Conservation (phyloP, 2,797 vertebrate species). For the Carapus acus region DNA sequence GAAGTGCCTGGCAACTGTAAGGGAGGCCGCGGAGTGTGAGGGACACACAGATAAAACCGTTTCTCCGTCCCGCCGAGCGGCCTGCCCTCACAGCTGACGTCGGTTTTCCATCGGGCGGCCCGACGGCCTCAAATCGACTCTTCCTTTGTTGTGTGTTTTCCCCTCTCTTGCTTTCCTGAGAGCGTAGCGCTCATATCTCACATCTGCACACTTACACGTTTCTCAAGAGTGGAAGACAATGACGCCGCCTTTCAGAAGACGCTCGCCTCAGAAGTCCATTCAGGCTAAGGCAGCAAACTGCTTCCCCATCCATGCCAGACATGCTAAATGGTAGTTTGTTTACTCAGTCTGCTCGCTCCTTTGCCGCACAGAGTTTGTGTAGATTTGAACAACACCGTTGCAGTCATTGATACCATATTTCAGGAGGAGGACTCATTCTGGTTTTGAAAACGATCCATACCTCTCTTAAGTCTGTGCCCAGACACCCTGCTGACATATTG, state of each 20-base stretch:
- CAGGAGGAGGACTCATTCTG: no score
- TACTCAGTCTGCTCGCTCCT: no score
- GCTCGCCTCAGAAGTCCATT: no score
- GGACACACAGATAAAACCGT: conserved; percentile 52
- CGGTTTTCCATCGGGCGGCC: not conserved
- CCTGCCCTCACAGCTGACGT: not conserved
- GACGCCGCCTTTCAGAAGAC: not conserved
- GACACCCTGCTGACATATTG: no score
- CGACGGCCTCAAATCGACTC: not conserved
- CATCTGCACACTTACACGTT: not conserved
- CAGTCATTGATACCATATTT: no score
- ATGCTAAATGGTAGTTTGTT: no score
- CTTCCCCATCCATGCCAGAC: no score
- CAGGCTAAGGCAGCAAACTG: no score
- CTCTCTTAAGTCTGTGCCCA: no score
- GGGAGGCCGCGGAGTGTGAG: conserved; percentile 57
- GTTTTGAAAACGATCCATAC: no score
- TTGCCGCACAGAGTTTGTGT: no score
- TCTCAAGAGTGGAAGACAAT: not conserved
- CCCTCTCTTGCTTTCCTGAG: not conserved
- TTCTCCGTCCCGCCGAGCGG: conserved; percentile 35
- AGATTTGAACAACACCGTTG: no score
- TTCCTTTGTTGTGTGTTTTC: not conserved
- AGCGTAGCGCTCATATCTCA: not conserved
- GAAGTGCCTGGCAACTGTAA: conserved; percentile 66